Evolutionary conservation across 2,113 vertebrate species (phyloP), one percentile per base, ranked within the genome.

Genomic region (Trachemys scripta): DNA sequence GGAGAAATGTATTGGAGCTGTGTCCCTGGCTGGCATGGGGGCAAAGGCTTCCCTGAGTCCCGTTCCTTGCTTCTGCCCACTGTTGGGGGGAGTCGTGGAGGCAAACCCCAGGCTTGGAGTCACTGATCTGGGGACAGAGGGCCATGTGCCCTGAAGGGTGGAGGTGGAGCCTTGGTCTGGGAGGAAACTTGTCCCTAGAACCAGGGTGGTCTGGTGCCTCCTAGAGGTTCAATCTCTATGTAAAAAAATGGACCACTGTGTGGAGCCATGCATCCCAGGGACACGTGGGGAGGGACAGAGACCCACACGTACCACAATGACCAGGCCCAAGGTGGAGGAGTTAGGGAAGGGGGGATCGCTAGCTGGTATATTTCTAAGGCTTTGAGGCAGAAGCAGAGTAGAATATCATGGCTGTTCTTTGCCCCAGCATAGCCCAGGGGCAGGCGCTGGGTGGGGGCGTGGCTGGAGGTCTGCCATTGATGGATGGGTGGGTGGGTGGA

Each of bases 211-310:
- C n/a, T 72, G 65, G n/a, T 72, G n/a, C 35, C 65, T 10, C 35
- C n/a, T 72, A n/a, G 65, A 72, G 65, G 17, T 20, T 38, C 16
- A 69, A 10, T 20, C n/a, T 38, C 16, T 72, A 19, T 10, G 8
- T n/a, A 38, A 38, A 38, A 69, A 22, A 72, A 38, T 10, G 65
- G 10, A n/a, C 19, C 17, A 72, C 65, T 38, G 17, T 72, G 5
- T 72, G 35, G 17, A 82, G 49, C 17, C 19, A 35, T 51, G 8
- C 14, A 87, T 80, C 84, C 17, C 53, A 92, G 51, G 42, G 2
- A 27, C 5, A 1, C 5, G 1, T 17, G n/a, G 47, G 14, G 79
- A 78, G 53, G 3, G 10, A 25, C 1, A 25, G 17, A 20, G 25
- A 24, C 0, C 35, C 85, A 42, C 17, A 6, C 13, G 27, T 72